Evolutionary conservation across 2,113 vertebrate species (phyloP).

Genomic region (Neofelis nebulosa): DNA sequence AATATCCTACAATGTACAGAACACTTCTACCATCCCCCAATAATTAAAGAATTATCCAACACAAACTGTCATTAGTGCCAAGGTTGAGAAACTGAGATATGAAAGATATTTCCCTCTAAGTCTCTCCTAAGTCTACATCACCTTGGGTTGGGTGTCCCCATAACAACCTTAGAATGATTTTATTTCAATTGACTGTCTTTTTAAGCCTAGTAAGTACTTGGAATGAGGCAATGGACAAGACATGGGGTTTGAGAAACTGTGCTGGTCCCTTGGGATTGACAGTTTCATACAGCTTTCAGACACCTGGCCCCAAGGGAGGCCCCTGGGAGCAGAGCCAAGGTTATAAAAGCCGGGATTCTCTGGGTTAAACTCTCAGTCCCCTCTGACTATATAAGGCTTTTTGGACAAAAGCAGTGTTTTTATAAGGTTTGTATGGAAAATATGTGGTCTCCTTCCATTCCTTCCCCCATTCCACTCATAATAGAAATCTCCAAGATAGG

Average conservation of each 20-base stretch:
- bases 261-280: not conserved
- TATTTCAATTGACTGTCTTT: slow-evolving; percentile 2
- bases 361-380: not conserved
- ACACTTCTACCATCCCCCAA: not conserved
- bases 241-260: not conserved
- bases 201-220: not conserved
- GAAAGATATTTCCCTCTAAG: not conserved
- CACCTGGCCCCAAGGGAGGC: not conserved
- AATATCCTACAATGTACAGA: not conserved
- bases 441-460: not conserved
- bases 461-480: not conserved
- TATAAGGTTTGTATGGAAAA: not conserved
- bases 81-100: not conserved
- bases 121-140: not conserved
- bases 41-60: not conserved
- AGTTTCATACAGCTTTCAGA: not conserved
- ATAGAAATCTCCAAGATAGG: not conserved
- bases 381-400: not conserved
- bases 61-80: not conserved
- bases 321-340: not conserved
- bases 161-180: not conserved
- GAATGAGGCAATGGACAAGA: not conserved
- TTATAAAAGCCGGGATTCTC: not conserved
- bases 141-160: not conserved
- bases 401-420: not conserved